These are phyloP conservation scores for Urophycis tenuis DNA, from an alignment of 2,797 vertebrate genomes.

Conservation along the genomic window DNA sequence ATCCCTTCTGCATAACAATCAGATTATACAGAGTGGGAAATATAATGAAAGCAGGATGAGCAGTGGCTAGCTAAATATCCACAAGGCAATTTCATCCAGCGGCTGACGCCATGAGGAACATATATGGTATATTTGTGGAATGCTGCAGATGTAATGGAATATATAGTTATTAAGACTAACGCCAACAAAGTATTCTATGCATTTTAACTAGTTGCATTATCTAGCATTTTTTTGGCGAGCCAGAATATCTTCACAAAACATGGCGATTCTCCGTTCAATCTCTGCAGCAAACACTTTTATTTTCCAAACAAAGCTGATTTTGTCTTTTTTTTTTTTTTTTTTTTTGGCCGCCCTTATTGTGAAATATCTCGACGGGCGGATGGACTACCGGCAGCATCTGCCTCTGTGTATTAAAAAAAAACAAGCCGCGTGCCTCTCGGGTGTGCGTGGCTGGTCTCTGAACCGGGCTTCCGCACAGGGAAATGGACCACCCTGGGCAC, in stretches of 20 bases:
- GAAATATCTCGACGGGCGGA: slow-evolving; percentile 26
- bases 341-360: not conserved
- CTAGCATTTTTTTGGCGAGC: not conserved
- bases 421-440: slow-evolving; percentile 43
- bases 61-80: not conserved
- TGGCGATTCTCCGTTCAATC: not conserved
- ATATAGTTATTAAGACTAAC: not conserved
- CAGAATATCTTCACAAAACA: not conserved
- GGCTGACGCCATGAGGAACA: not conserved
- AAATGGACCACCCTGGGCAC: slow-evolving; percentile 66
- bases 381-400: slow-evolving; percentile 47
- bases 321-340: not conserved
- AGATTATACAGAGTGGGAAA: slow-evolving; percentile 51
- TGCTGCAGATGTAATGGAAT: not conserved
- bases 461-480: slow-evolving; percentile 55
- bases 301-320: not conserved
- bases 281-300: not conserved
- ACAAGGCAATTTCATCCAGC: not conserved
- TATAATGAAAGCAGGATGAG: slow-evolving; percentile 44
- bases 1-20: slow-evolving; percentile 86
- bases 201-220: not conserved
- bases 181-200: not conserved
- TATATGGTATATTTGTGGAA: not conserved
- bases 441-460: slow-evolving; percentile 57
- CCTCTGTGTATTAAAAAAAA: slow-evolving; percentile 43